These are phyloP conservation scores for Psittacula derbiana DNA, from an alignment of 2,797 vertebrate species.

Conservation along the genomic window DNA sequence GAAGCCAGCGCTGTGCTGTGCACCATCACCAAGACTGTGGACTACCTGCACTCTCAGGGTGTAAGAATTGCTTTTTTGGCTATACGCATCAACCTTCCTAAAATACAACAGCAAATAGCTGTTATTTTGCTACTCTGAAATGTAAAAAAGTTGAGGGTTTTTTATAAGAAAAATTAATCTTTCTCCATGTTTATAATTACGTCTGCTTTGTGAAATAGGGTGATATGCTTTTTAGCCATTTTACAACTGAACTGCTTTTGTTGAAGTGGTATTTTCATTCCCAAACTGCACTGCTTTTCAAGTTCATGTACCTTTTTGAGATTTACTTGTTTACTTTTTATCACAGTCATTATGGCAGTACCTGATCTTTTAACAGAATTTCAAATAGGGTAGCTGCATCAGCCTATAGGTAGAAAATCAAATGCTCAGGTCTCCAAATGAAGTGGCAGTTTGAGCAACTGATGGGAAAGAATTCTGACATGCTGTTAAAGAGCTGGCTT, in stretches of 20 bases:
- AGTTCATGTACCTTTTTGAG: neutral
- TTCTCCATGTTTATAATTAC: neutral
- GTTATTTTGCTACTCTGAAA: neutral
- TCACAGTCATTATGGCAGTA: neutral
- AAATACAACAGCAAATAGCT: neutral
- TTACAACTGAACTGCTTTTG: neutral
- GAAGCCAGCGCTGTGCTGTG: conserved; percentile 90
- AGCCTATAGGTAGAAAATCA: neutral
- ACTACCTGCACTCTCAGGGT: conserved; percentile 95
- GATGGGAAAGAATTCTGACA: neutral
- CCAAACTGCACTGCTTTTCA: neutral
- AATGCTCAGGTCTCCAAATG: neutral
- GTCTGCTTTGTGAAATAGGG: neutral
- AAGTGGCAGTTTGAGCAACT: neutral
- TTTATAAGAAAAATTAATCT: fast-evolving
- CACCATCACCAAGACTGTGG: conserved; percentile 90
- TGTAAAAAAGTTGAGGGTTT: neutral
- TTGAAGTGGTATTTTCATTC: neutral
- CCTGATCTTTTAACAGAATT: neutral
- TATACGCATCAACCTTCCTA: neutral
- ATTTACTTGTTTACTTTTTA: neutral
- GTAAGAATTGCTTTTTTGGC: conserved; percentile 68
- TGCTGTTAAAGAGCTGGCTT: neutral
- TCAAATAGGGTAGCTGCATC: neutral
- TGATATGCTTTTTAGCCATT: neutral